Evolutionary conservation across 2,113 vertebrate genomes (phyloP).

Genomic region (Nansenia antarctica): DNA sequence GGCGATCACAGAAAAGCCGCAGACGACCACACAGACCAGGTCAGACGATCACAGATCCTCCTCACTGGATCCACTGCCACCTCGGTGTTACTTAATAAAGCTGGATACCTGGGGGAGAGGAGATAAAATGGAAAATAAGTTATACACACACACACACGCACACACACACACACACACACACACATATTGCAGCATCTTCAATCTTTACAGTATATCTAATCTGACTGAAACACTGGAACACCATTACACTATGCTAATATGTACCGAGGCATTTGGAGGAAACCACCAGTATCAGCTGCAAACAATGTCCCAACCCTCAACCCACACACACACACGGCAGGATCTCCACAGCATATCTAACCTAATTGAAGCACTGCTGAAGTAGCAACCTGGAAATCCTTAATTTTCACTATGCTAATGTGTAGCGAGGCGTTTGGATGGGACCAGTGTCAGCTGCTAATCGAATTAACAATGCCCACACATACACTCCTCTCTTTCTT

Average conservation of each 20-base stretch:
- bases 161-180: neutral
- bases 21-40: neutral
- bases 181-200: neutral
- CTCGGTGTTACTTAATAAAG: neutral
- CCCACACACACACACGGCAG: no score
- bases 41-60: neutral
- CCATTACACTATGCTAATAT: no score
- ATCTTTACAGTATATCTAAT: constrained; percentile 16
- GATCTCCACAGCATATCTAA: no score
- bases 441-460: constrained; percentile 41
- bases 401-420: constrained; percentile 54
- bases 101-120: constrained; percentile 54
- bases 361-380: no score
- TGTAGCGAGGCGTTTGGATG: constrained; percentile 41
- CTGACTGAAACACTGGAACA: constrained; percentile 4
- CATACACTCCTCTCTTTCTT: neutral
- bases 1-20: neutral
- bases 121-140: constrained; percentile 16
- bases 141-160: constrained; percentile 1
- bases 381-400: constrained; percentile 50
- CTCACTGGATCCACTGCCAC: neutral
- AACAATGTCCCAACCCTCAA: no score
- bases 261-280: neutral
- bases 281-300: no score
- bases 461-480: constrained; percentile 40